Evolutionary conservation across 2,797 vertebrate species (phyloP).

Genomic region (Melanotaenia boesemani): DNA sequence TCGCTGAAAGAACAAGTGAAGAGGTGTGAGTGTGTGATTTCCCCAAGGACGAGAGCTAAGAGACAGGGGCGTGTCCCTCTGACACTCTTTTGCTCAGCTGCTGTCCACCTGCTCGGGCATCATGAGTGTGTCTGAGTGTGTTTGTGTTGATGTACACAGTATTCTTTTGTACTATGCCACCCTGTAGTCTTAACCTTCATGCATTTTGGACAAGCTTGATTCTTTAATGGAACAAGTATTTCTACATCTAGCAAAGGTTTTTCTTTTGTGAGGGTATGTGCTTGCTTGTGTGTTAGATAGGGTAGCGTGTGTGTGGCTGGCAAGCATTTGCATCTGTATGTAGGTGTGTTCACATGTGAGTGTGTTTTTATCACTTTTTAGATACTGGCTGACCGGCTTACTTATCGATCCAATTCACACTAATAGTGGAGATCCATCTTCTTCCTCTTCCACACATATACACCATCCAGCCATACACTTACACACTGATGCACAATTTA

Average conservation of each 20-base stretch:
- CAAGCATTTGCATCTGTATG: constrained; percentile 6
- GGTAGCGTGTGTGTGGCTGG: neutral
- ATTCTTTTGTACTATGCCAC: constrained; percentile 17
- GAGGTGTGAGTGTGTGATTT: constrained; percentile 71
- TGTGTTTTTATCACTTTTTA: constrained; percentile 44
- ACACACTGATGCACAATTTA: constrained; percentile 44
- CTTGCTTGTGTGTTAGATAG: neutral
- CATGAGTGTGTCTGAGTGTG: constrained; percentile 9
- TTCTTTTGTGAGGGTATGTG: constrained; percentile 2
- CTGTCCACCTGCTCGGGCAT: constrained; percentile 17
- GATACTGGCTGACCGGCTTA: constrained; percentile 26
- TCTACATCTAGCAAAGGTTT: constrained; percentile 24
- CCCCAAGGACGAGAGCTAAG: constrained; percentile 57
- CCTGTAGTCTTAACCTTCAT: constrained; percentile 46
- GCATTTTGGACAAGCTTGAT: constrained; percentile 36
- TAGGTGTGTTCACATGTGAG: constrained; percentile 25
- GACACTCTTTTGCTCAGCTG: constrained; percentile 16
- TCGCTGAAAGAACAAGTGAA: constrained; percentile 45
- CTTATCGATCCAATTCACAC: constrained; percentile 60
- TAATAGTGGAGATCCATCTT: constrained; percentile 60
- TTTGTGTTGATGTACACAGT: constrained; percentile 17
- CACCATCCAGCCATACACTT: constrained; percentile 11
- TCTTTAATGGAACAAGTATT: constrained; percentile 34
- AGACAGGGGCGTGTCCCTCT: constrained; percentile 54
- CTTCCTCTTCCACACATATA: constrained; percentile 26